Percentiles rank a stretch among this genome's conserved stretches.
Evolutionary conservation across 2,113 vertebrate genomes (phyloP).

Genomic region (Pelobates fuscus): DNA sequence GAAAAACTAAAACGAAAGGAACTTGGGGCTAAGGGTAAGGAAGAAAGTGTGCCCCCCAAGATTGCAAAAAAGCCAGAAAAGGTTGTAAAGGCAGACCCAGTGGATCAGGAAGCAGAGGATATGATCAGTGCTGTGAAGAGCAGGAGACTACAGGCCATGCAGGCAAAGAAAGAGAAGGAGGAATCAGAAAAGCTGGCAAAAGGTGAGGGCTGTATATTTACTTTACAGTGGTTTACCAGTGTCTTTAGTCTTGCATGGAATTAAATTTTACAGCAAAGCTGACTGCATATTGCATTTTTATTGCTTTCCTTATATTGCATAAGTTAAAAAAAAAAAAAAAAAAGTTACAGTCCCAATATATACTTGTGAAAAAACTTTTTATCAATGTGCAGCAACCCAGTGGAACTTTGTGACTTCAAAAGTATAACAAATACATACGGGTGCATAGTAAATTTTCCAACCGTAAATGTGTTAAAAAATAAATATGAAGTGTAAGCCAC

Average conservation of each 20-base stretch:
- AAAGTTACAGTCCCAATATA: no score
- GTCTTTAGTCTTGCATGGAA: no score
- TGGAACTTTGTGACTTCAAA: no score
- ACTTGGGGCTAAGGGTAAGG: constrained; percentile 81
- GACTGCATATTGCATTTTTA: not conserved
- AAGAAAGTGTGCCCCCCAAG: constrained; percentile 46
- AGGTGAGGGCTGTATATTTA: constrained; percentile 68
- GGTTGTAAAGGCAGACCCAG: constrained; percentile 69
- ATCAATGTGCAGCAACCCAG: no score
- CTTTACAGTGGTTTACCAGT: no score
- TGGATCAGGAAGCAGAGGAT: constrained; percentile 77
- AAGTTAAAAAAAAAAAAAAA: no score
- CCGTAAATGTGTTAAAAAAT: no score
- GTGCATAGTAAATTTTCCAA: no score
- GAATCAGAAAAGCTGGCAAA: constrained; percentile 87
- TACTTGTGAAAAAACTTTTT: no score
- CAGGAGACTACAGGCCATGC: constrained; percentile 84
- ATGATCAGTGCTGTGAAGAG: constrained; percentile 95
- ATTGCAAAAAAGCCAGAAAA: constrained; percentile 69
- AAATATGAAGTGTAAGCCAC: no score
- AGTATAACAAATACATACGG: no score
- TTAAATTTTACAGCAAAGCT: not conserved
- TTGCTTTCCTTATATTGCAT: not conserved
- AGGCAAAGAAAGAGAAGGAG: constrained; percentile 92
- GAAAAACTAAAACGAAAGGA: constrained; percentile 88